Evolutionary conservation across 2,113 vertebrate species (phyloP).

Genomic region (Phainopepla nitens): DNA sequence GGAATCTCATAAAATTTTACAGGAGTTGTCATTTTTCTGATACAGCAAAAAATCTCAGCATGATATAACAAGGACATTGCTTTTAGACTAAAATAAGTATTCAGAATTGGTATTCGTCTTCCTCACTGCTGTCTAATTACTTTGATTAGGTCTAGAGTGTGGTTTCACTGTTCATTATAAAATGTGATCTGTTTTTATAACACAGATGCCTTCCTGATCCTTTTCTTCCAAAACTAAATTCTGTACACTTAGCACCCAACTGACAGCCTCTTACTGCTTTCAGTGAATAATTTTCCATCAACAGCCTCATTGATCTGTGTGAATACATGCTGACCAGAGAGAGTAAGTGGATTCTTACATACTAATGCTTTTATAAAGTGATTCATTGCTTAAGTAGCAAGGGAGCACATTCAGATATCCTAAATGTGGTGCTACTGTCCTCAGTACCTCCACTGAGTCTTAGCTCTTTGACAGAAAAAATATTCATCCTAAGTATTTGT

Average conservation of each 20-base stretch:
- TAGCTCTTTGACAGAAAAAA: not conserved
- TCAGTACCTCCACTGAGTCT: not conserved
- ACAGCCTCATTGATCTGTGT: not conserved
- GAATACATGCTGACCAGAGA: not conserved
- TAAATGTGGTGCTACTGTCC: not conserved
- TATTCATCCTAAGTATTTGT: not conserved
- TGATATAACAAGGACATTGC: not conserved
- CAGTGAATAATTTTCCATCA: not conserved
- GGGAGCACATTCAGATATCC: not conserved
- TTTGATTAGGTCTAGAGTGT: not conserved
- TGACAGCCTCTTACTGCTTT: not conserved
- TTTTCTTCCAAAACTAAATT: not conserved
- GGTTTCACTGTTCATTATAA: not conserved
- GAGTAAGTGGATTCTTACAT: not conserved
- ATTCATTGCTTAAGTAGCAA: not conserved
- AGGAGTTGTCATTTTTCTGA: conserved; percentile 34
- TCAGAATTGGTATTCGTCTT: not conserved
- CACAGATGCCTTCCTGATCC: not conserved
- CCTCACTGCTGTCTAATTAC: not conserved
- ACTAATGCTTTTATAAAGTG: not conserved
- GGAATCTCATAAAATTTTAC: conserved; percentile 53
- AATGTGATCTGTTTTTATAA: not conserved
- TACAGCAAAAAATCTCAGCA: not conserved
- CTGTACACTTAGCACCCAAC: not conserved
- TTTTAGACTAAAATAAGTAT: not conserved